Base-by-base conservation (phyloP, 2,888 invertebrate genomes). In the Gastracanthus pulcherrimus region DNA sequence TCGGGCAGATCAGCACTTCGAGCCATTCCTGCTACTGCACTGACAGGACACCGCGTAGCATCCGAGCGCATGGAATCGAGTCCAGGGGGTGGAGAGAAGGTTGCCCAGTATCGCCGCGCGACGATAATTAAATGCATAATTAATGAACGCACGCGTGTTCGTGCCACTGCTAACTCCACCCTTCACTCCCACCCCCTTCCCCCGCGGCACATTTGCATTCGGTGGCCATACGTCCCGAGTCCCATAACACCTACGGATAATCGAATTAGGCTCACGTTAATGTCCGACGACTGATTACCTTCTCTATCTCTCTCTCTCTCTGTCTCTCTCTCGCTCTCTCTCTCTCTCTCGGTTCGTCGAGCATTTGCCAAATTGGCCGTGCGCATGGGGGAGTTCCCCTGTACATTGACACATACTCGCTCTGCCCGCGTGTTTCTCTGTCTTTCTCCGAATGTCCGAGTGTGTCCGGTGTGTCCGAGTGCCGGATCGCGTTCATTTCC, bases 121-220 rank as follows among this genome's bases (percentile, higher is more conserved):
- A 72, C 69, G 82, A 84, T 84, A 83, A 84, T 84, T 83, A 85
- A 84, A 85, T 84, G 85, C 84, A 84, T 85, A 85, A 84, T 85
- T 85, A 85, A 84, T 84, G 83, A 82, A 83, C 76, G 72, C 81
- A 84, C 67, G 82, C 80, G 83, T 80, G 76, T 78, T 60, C 36
- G 45, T 41, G 23, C 51, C 9, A 11, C 9, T n/a, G 36, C 13
- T 5, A n/a, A 29, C 36, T 5, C 41, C 34, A 29, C 26, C 34
- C 67, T 55, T n/a, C n/a, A n/a, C n/a, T n/a, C n/a, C n/a, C n/a
- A n/a, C n/a, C n/a, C n/a, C n/a, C n/a, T n/a, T n/a, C n/a, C n/a
- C n/a, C n/a, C n/a, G n/a, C n/a, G n/a, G 38, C 58, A 66, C 71
- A 84, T 84, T 84, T 83, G 83, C 83, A 84, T 84, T 83, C 72